A percentile compares a stretch with the other conserved stretches of the same genome.
Conservation (phyloP, 2,888 invertebrate genomes). For the Gymnoscelis rufifasciata region DNA sequence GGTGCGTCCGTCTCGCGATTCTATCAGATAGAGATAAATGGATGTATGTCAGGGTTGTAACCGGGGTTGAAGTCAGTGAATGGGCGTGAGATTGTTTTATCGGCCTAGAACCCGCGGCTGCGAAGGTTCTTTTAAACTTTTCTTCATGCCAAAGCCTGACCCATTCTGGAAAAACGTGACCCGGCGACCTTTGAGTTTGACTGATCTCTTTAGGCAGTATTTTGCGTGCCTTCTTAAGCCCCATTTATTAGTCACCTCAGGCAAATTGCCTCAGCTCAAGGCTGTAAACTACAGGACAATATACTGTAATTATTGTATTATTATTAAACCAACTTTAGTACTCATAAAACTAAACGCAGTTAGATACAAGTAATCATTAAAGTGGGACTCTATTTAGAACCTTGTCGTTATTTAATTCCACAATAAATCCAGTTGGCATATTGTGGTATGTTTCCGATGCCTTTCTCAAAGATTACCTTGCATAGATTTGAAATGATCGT, state of each 20-base stretch:
- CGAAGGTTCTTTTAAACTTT: constrained; percentile 8
- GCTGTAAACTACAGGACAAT: neutral
- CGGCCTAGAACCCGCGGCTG: constrained; percentile 2
- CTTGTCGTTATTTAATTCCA: too few species aligned
- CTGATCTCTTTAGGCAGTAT: neutral
- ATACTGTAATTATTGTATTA: too few species aligned
- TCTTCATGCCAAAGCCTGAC: constrained; percentile 2
- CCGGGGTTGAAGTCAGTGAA: constrained; percentile 11
- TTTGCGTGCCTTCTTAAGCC: neutral
- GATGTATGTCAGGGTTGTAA: constrained; percentile 40
- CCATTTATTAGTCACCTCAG: neutral
- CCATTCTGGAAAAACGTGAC: neutral
- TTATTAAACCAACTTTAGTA: too few species aligned
- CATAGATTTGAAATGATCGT: constrained; percentile 4
- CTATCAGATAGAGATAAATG: constrained; percentile 73
- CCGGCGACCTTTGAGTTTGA: neutral
- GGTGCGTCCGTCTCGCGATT: constrained; percentile 56
- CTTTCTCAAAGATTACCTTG: neutral
- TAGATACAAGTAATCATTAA: too few species aligned
- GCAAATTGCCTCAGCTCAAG: neutral
- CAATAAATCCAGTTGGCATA: too few species aligned
- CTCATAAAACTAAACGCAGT: too few species aligned
- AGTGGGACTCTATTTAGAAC: too few species aligned
- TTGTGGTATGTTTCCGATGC: neutral
- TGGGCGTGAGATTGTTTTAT: constrained; percentile 13